Evolutionary conservation across 2,113 vertebrate genomes (phyloP), one percentile per base, ranked within the genome.

Genomic region (Eublepharis macularius): DNA sequence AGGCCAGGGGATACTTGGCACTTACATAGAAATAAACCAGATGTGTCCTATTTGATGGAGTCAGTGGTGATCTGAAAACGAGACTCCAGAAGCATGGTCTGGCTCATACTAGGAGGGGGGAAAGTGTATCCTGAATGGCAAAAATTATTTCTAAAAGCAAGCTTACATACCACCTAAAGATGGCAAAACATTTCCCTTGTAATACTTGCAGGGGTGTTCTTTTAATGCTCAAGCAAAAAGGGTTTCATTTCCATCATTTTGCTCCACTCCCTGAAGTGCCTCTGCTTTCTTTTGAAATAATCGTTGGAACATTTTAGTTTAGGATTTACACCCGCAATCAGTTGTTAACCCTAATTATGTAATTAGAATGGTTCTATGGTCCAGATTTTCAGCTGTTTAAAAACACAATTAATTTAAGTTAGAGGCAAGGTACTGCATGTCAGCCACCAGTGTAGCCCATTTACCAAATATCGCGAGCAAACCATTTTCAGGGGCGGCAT

Each of bases 41-140:
- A 86, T 81, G 73, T 66, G 34, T 76, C 66, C 77, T 66, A 16
- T 63, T 86, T 86, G 77, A 39, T 75, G 17, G 41, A 81, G 36
- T 86, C 24, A 36, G 57, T 63, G 68, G 11, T 41, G 57, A 80
- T 86, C 72, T 54, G 72, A 82, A 77, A 82, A 77, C 45, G 57
- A 45, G 80, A 43, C 32, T 68, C 45, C 82, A 60, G 77, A 79
- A 70, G 26, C 47, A 63, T 45, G n/a, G 47, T 36, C 29, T 82
- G 79, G 26, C 47, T 81, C 19, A 86, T 12, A 76, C 34, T 29
- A n/a, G 36, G 2, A 57, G 80, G 47, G 32, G 80, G 47, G 32
- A 81, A 47, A 24, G 45, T 45, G 82, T 54, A 54, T 29, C 39
- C 41, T 49, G 36, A 77, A 26, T 70, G 36, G 47, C 21, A 73